A percentile compares a stretch with the other conserved stretches of the same genome.
phyloP scores from a whole-genome alignment of 2,113 vertebrate species.

The Ceyx margarethae region DNA sequence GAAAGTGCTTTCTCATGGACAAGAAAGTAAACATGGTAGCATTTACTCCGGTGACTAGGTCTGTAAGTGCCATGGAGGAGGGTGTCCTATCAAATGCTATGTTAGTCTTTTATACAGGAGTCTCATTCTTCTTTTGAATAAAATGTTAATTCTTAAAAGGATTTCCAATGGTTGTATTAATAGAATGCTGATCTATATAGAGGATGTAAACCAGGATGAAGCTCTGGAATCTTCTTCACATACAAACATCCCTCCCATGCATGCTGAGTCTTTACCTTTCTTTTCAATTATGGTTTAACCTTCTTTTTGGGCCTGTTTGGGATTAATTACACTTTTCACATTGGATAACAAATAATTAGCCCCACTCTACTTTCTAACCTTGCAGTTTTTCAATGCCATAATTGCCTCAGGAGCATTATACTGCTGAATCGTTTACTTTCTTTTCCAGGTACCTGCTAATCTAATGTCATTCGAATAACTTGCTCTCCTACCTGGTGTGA shows the following conservation, averaged over 20 bases:
- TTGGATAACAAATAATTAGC: not conserved
- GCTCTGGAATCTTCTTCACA: not conserved
- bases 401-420: not conserved
- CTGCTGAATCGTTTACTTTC: constrained; percentile 21
- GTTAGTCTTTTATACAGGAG: not conserved
- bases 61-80: not conserved
- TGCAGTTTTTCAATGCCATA: not conserved
- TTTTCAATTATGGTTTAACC: not conserved
- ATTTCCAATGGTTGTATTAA: not conserved
- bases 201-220: not conserved
- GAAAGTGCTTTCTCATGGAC: not conserved
- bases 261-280: not conserved
- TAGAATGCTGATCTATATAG: not conserved
- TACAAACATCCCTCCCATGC: not conserved
- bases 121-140: not conserved
- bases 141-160: not conserved
- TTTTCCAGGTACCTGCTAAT: constrained; percentile 88
- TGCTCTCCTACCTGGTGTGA: constrained; percentile 55
- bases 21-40: not conserved
- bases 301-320: not conserved
- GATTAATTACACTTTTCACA: not conserved
- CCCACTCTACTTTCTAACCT: not conserved
- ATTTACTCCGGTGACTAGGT: not conserved
- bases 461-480: constrained; percentile 94
- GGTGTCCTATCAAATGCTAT: not conserved